Conservation (phyloP, 2,113 vertebrate genomes). For the Callithrix jacchus region DNA sequence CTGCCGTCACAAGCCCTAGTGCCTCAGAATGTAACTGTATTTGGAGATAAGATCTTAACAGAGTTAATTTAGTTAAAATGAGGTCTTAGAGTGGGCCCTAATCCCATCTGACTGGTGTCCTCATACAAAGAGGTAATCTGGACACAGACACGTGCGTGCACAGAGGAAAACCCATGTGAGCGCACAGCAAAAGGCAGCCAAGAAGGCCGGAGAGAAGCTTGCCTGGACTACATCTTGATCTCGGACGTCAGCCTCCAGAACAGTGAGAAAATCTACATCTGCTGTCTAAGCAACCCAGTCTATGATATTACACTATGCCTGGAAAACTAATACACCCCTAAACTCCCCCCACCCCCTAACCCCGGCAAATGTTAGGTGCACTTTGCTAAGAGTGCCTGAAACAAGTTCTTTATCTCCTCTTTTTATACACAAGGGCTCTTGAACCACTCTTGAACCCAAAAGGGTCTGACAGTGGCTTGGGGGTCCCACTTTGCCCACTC, state of each 20-base stretch:
- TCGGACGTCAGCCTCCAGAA: not conserved
- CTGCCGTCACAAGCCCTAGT: not conserved
- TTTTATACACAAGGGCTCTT: not conserved
- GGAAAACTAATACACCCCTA: not conserved
- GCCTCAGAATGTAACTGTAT: not conserved
- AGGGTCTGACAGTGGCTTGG: not conserved
- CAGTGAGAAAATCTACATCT: not conserved
- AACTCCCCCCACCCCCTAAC: not conserved
- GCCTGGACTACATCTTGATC: not conserved
- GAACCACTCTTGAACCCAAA: not conserved
- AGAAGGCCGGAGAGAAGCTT: not conserved
- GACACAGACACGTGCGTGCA: not conserved
- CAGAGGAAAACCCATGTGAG: not conserved
- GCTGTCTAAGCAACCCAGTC: not conserved
- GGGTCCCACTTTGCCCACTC: not conserved
- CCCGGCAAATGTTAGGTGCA: not conserved
- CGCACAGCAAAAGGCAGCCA: not conserved
- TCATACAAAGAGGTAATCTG: not conserved
- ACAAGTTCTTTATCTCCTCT: no score
- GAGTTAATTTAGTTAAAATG: not conserved
- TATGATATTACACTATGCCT: not conserved
- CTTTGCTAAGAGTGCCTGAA: rapidly evolving
- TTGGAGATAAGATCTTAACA: not conserved
- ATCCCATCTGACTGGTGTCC: not conserved
- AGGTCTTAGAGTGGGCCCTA: not conserved